Conservation (phyloP, 2,797 vertebrate species). For the Centroberyx gerrardi region DNA sequence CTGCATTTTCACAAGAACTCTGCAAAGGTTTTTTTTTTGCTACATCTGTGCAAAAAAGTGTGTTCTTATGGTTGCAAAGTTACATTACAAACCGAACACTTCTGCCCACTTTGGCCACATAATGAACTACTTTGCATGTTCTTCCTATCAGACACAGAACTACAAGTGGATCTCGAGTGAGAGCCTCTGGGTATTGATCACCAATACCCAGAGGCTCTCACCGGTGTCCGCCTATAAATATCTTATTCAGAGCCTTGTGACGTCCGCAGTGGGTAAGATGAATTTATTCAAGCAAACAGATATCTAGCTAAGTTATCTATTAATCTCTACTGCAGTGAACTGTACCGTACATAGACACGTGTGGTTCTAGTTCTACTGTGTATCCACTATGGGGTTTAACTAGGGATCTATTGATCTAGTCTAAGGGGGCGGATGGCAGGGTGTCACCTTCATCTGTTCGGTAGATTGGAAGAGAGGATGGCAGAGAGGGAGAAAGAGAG, state of each 20-base stretch:
- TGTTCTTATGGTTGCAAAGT: too few relatives aligned
- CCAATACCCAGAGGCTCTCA: too few relatives aligned
- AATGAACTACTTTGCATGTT: too few relatives aligned
- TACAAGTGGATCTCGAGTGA: too few relatives aligned
- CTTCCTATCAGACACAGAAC: too few relatives aligned
- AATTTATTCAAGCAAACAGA: constrained; percentile 46
- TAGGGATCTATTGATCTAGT: constrained; percentile 67
- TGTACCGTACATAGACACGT: constrained; percentile 43
- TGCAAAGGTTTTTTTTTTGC: not conserved
- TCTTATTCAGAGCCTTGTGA: not conserved
- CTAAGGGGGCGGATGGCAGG: constrained; percentile 69
- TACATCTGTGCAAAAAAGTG: not conserved
- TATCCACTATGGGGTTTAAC: constrained; percentile 48
- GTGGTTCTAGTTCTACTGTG: constrained; percentile 30
- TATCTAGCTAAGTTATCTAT: constrained; percentile 39
- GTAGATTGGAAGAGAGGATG: constrained; percentile 74
- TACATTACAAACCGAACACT: too few relatives aligned
- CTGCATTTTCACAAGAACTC: not conserved
- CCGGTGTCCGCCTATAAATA: not conserved
- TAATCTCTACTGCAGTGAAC: constrained; percentile 57
- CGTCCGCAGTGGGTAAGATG: constrained; percentile 54
- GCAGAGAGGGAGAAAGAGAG: constrained; percentile 59
- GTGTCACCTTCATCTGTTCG: constrained; percentile 79
- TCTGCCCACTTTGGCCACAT: too few relatives aligned
- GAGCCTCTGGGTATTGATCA: too few relatives aligned